A percentile compares a stretch with the other conserved stretches of the same genome.
Evolutionary conservation across 1,140 invertebrate genomes (phyloP).

Genomic region (Teleopsis dalmanni): DNA sequence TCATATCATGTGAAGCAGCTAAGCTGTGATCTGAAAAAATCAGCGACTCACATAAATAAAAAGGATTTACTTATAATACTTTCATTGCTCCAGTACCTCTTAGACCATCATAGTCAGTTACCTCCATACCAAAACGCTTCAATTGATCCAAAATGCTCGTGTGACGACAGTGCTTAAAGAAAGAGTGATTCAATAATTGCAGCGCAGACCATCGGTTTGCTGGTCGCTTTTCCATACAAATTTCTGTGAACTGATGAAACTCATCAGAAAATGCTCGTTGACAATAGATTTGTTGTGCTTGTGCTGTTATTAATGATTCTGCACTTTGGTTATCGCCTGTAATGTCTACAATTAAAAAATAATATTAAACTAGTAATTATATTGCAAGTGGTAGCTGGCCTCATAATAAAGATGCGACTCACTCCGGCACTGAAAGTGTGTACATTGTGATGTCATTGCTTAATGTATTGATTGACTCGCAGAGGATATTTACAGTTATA

Average conservation of each 20-base stretch:
- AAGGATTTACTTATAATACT: neutral
- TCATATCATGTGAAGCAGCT: no score
- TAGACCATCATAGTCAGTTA: constrained; percentile 16
- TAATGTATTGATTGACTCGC: no score
- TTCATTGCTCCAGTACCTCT: constrained; percentile 11
- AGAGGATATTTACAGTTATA: no score
- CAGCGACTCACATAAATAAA: neutral
- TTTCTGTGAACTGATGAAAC: constrained; percentile 67
- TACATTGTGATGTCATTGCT: no score
- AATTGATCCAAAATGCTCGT: constrained; percentile 26
- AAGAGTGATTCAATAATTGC: constrained; percentile 61
- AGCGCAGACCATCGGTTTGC: constrained; percentile 54
- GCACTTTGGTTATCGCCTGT: constrained; percentile 11
- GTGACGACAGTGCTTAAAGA: constrained; percentile 60
- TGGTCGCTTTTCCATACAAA: constrained; percentile 55
- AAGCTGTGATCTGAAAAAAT: neutral
- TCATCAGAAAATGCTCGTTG: constrained; percentile 59
- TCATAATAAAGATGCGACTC: no score
- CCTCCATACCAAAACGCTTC: constrained; percentile 16
- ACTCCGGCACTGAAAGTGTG: no score
- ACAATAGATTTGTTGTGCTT: constrained; percentile 45
- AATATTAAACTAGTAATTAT: no score
- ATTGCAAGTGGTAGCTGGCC: no score
- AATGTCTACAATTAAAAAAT: neutral
- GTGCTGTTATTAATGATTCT: constrained; percentile 9